phyloP scores from a whole-genome alignment of 2,113 vertebrate genomes.

The Psittacula cyanocephala region DNA sequence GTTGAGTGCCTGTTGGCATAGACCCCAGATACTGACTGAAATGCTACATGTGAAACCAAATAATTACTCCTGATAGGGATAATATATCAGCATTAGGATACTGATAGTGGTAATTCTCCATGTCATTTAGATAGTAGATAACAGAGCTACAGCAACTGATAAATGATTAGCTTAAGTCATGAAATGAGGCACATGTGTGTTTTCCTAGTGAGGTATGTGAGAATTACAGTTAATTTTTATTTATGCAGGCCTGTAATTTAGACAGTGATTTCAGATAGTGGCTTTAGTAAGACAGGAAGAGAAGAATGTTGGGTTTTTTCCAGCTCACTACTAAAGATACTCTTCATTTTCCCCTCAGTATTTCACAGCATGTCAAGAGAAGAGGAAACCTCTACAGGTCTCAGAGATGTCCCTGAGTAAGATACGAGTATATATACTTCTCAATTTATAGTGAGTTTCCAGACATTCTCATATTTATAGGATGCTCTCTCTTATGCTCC shows the following conservation, averaged over 20 bases:
- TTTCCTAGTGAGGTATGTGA: neutral
- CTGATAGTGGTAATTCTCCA: constrained; percentile 44
- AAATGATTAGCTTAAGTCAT: neutral
- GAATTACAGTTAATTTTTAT: constrained; percentile 12
- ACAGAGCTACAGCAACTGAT: neutral
- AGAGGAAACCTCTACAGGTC: neutral
- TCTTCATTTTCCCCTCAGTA: neutral
- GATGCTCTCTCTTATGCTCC: neutral
- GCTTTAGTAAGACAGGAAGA: neutral
- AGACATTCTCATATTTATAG: neutral
- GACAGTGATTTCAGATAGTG: neutral
- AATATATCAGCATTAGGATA: constrained; percentile 39
- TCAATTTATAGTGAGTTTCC: neutral
- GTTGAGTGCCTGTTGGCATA: constrained; percentile 18
- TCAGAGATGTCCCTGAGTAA: neutral
- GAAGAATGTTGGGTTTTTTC: neutral
- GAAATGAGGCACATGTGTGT: neutral
- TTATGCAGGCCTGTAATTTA: neutral
- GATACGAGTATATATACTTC: neutral
- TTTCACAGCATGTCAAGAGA: neutral
- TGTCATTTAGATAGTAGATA: constrained; percentile 49
- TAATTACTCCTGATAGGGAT: constrained; percentile 47
- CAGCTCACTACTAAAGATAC: neutral
- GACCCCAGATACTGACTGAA: constrained; percentile 38
- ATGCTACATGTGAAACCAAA: constrained; percentile 29